A percentile compares a stretch with the other conserved stretches of the same genome.
Evolutionary conservation across 2,797 vertebrate genomes (phyloP).

Genomic region (Hyperoplus lanceolatus): DNA sequence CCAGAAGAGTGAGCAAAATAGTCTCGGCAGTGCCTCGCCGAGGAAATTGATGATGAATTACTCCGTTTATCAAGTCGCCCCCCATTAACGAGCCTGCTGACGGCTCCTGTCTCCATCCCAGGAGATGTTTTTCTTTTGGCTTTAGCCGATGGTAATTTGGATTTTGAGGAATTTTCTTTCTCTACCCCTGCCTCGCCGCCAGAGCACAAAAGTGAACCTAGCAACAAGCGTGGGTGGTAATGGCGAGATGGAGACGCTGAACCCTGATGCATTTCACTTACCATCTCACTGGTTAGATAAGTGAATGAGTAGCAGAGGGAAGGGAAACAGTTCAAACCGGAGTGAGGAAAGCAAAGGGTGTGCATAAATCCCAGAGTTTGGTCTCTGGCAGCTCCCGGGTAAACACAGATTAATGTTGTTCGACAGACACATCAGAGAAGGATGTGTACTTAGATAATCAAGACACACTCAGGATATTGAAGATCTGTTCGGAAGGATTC

Average conservation of each 20-base stretch:
- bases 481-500: slow-evolving; percentile 31
- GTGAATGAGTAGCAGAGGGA: slow-evolving; percentile 61
- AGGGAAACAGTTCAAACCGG: slow-evolving; percentile 36
- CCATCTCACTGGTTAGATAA: slow-evolving; percentile 71
- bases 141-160: slow-evolving; percentile 59
- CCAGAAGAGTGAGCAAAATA: slow-evolving; percentile 64
- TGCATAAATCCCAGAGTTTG: slow-evolving; percentile 71
- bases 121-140: slow-evolving; percentile 66
- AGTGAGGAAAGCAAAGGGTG: slow-evolving; percentile 48
- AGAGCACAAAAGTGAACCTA: slow-evolving; percentile 58
- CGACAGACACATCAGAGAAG: slow-evolving; percentile 51
- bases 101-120: slow-evolving; percentile 63
- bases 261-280: slow-evolving; percentile 68
- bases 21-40: slow-evolving; percentile 66
- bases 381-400: slow-evolving; percentile 58
- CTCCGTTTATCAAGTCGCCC: slow-evolving; percentile 82
- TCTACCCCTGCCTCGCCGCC: slow-evolving; percentile 12
- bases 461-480: slow-evolving; percentile 47
- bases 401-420: slow-evolving; percentile 77
- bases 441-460: slow-evolving; percentile 62
- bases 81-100: slow-evolving; percentile 76
- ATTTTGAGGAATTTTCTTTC: slow-evolving; percentile 34
- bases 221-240: slow-evolving; percentile 58
- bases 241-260: slow-evolving; percentile 55
- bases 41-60: slow-evolving; percentile 86